These are phyloP conservation scores for Cherax quadricarinatus DNA, from an alignment of 1,140 invertebrate species.

Conservation along the genomic window DNA sequence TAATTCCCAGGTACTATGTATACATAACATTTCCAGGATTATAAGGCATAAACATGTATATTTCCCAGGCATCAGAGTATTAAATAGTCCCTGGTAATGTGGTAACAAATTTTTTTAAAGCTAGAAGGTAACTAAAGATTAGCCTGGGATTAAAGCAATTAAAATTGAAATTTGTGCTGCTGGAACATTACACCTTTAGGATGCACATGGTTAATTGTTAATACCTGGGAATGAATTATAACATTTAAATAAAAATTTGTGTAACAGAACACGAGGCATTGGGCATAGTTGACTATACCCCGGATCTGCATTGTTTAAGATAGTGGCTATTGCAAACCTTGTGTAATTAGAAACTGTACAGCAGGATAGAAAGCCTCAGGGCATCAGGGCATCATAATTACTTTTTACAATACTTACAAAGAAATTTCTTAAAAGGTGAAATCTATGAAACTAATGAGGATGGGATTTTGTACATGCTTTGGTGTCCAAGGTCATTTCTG, in stretches of 20 bases:
- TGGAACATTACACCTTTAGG: constrained; percentile 22
- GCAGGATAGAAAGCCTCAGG: constrained; percentile 66
- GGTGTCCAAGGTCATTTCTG: constrained; percentile 52
- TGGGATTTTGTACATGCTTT: constrained; percentile 69
- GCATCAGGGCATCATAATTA: constrained; percentile 60
- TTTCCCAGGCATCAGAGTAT: constrained; percentile 29
- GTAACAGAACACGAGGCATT: constrained; percentile 26
- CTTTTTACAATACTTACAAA: constrained; percentile 59
- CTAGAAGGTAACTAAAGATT: neutral
- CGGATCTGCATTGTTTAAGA: constrained; percentile 1
- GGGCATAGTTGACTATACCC: constrained; percentile 18
- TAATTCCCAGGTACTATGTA: constrained; percentile 27
- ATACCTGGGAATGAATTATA: constrained; percentile 15
- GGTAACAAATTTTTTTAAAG: constrained; percentile 18
- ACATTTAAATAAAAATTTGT: neutral
- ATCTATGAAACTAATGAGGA: constrained; percentile 55
- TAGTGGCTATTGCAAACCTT: constrained; percentile 38
- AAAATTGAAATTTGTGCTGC: constrained; percentile 58
- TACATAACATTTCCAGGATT: neutral
- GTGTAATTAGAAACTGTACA: constrained; percentile 52
- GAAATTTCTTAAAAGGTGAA: constrained; percentile 38
- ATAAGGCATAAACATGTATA: constrained; percentile 16
- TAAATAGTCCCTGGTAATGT: neutral
- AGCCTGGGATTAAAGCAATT: constrained; percentile 10
- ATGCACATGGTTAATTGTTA: constrained; percentile 12